Evolutionary conservation across 2,797 vertebrate genomes (phyloP), one percentile per base, ranked within the genome.

Genomic region (Lacerta viridis): DNA sequence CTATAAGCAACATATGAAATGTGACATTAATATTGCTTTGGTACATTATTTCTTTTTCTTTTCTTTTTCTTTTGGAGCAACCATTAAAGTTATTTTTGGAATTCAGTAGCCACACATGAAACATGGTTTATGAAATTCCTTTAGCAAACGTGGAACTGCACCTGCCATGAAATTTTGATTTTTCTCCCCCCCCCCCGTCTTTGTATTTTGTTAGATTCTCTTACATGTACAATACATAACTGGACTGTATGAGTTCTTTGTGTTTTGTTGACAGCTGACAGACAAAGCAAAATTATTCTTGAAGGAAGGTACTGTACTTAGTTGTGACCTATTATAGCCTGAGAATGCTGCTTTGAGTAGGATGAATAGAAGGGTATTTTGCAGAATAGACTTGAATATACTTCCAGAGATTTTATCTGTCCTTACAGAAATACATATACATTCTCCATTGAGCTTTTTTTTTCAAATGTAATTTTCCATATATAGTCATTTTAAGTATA

Each of bases 301-400:
- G 92, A 95, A 94, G 94, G 90, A 95, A 96, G 96, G 94, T 95
- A 94, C 94, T 95, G 71, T 97, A 96, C 94, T 97, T 97, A 96
- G 91, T 96, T 94, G 93, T 97, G 96, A 97, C 96, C 96, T 97
- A 5, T 95, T 95, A 83, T 72, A 95, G 92, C 94, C 94, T 94
- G 93, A 93, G 93, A 95, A 94, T 91, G 90, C 86, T 94, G 93
- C 95, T 96, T 97, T 95, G 91, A 96, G 91, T 92, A 91, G 90
- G 81, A 86, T 96, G 92, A 97, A 96, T 94, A 95, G 93, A 89
- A 96, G 92, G 96, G 85, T 93, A 92, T 95, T 97, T 96, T 95
- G 86, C 88, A 93, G 91, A 96, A 96, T 92, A 95, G 93, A 75
- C 94, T 95, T 95, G 91, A 96, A 95, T 95, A 93, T 94, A 94